Evolutionary conservation across 2,888 invertebrate species (phyloP).

Genomic region (Lypha dubia): DNA sequence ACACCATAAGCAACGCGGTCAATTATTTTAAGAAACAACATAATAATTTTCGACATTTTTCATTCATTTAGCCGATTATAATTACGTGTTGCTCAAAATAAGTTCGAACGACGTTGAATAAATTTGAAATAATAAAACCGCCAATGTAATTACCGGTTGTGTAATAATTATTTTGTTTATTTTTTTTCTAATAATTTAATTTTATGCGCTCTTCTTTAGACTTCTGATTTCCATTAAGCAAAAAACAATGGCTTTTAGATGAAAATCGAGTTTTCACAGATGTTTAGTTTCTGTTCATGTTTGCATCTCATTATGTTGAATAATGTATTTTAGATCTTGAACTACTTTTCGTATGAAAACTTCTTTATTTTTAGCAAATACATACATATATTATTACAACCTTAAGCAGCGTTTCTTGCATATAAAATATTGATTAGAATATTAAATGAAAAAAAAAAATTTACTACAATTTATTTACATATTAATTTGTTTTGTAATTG

Average conservation of each 20-base stretch:
- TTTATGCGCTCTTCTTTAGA: conserved; percentile 27
- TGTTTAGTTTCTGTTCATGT: conserved; percentile 44
- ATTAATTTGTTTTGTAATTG: too few relatives aligned
- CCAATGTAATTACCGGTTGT: conserved; percentile 60
- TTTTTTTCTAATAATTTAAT: conserved; percentile 18
- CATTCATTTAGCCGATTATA: conserved; percentile 25
- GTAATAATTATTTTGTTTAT: conserved; percentile 60
- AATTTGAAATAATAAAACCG: conserved; percentile 30
- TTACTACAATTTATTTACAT: too few relatives aligned
- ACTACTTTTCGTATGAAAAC: conserved; percentile 46
- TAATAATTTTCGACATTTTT: conserved; percentile 9
- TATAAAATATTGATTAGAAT: background rate
- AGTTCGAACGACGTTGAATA: conserved; percentile 18
- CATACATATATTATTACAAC: background rate
- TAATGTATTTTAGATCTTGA: conserved; percentile 40
- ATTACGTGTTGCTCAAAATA: conserved; percentile 35
- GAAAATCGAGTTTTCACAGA: conserved; percentile 51
- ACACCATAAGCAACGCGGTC: background rate
- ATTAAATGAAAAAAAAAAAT: background rate
- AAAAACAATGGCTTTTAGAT: conserved; percentile 49
- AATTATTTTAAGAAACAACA: background rate
- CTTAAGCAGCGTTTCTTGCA: background rate
- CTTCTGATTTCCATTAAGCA: conserved; percentile 23
- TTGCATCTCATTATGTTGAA: conserved; percentile 49
- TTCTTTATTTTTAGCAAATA: background rate